These are phyloP conservation scores for Ceryle rudis DNA, from an alignment of 2,797 vertebrate genomes.

Conservation along the genomic window DNA sequence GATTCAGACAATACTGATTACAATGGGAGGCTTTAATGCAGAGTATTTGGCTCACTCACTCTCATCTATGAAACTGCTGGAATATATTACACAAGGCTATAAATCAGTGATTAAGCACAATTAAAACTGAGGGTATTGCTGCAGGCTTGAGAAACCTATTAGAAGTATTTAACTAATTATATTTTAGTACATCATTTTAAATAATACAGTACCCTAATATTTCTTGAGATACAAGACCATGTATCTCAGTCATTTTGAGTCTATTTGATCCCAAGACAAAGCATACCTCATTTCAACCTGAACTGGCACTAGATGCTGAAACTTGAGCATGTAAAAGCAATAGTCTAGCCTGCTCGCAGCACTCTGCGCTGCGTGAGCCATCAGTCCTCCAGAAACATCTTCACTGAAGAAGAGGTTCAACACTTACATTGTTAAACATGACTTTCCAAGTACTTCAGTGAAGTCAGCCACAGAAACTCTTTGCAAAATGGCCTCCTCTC, in stretches of 20 bases:
- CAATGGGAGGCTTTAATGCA: not conserved
- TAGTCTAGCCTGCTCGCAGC: not conserved
- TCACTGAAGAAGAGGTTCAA: not conserved
- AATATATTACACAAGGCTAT: not conserved
- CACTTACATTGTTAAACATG: fast-evolving
- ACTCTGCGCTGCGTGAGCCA: not conserved
- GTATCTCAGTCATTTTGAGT: not conserved
- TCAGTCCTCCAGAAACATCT: not conserved
- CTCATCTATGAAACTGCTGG: not conserved
- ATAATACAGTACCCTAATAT: not conserved
- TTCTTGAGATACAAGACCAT: not conserved
- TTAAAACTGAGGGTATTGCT: not conserved
- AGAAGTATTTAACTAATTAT: not conserved
- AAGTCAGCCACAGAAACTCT: not conserved
- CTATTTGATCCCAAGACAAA: not conserved
- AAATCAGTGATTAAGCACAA: not conserved
- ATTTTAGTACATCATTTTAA: not conserved
- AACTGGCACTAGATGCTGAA: not conserved
- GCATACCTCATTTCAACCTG: not conserved
- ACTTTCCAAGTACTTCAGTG: not conserved
- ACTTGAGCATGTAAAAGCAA: not conserved
- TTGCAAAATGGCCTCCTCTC: not conserved
- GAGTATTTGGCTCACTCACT: not conserved
- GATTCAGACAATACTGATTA: not conserved
- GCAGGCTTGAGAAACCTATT: not conserved